These are phyloP conservation scores for Notamacropus eugenii DNA, from an alignment of 2,797 vertebrate genomes.

Conservation along the genomic window DNA sequence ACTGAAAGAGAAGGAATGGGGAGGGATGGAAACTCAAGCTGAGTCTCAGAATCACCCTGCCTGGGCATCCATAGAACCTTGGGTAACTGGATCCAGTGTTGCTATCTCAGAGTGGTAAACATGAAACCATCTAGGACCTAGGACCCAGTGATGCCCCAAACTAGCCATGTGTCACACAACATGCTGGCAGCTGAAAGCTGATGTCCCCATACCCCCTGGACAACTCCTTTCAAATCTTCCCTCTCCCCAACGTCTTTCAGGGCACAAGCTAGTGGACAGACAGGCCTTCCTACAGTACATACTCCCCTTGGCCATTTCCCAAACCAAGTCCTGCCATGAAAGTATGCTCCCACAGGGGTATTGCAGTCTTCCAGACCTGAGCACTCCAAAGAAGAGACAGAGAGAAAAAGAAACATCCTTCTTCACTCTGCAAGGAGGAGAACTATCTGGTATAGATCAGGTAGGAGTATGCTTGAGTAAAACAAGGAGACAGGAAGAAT, in stretches of 20 bases:
- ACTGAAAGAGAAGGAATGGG: not conserved
- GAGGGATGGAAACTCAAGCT: not conserved
- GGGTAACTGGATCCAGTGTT: constrained; percentile 48
- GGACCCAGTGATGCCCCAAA: constrained; percentile 36
- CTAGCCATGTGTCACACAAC: not conserved
- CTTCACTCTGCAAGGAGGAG: not conserved
- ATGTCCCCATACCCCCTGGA: not conserved
- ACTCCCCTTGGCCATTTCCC: not conserved
- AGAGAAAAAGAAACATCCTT: not conserved
- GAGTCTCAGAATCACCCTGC: not conserved
- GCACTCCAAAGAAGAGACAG: not conserved
- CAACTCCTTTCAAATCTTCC: not conserved
- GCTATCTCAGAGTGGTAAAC: constrained; percentile 56
- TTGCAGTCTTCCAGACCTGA: not conserved
- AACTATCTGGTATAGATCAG: not conserved
- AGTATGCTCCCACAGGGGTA: not conserved
- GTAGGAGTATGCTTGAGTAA: not conserved
- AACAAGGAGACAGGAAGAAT: not conserved
- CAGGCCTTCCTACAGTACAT: not conserved
- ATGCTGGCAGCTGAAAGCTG: constrained; percentile 36
- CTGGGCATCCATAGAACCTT: constrained; percentile 15
- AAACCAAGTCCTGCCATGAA: not conserved
- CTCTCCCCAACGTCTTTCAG: constrained; percentile 17
- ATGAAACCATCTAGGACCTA: constrained; percentile 48
- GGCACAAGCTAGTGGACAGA: not conserved